Evolutionary conservation across 37 sponge, comb jelly and placozoan species (phyloP), one percentile per base, ranked within the genome.

Genomic region (Chondrilla cf. caribensis): DNA sequence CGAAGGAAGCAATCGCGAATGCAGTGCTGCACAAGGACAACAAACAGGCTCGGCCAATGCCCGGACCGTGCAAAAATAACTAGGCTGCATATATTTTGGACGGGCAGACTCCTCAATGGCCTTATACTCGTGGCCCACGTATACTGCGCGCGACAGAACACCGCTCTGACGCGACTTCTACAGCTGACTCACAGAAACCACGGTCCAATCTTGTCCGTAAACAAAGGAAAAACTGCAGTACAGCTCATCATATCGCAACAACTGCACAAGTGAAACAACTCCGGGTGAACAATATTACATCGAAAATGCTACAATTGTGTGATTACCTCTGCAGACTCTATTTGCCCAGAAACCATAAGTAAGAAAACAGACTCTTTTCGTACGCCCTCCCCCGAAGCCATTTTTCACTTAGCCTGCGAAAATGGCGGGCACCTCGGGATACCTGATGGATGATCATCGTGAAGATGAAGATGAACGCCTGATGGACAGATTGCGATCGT

Each of bases 221-320:
- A 91, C 91, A 77, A 91, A 96, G 2, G 92, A 89, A 58, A 91
- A 93, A 75, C 89, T 95, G 80, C 96, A 95, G 86, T 96, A 98
- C 18, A 98, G 89, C 5, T 92, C 92, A 83, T 98, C 93, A 81
- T 79, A 96, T 31, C 93, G 92, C 26, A 90, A 90, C 31, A 98
- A 89, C 89, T 98, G 78, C 37, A 87, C 18, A 0, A 42, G 42
- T 7, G 58, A 21, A 58, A 37, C 26, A 32, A 2, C 2, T 18
- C 21, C 42, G 28, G 47, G 1, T 51, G 25, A 15, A 5, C 51
- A 43, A 26, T 19, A 43, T 17, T 55, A 55, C 57, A 55, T 55
- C 17, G 11, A 55, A 17, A 55, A 11, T 55, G 58, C 54, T 41
- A 47, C 38, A 54, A 57, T 22, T 31, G 38, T 18, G 15, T 25